These are phyloP conservation scores for Apogon talboti DNA, from an alignment of 2,797 vertebrate genomes.

Conservation along the genomic window DNA sequence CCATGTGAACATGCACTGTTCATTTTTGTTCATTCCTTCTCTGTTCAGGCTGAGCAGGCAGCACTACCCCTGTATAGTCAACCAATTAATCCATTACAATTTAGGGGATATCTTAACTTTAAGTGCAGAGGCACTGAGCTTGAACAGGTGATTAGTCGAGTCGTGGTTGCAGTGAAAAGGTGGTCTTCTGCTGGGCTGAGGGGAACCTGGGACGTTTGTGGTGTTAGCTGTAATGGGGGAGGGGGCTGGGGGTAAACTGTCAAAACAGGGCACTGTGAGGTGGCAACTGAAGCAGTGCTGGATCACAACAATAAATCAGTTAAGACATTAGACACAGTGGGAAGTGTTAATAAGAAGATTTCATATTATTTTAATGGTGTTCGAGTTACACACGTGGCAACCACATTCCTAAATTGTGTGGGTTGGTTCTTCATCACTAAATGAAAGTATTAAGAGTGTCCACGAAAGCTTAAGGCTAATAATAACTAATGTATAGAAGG, in stretches of 20 bases:
- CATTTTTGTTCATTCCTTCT: constrained; percentile 53
- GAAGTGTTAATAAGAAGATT: too few species aligned
- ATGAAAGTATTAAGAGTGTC: background rate
- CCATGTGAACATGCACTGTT: constrained; percentile 30
- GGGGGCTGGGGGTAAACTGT: constrained; percentile 21
- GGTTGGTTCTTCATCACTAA: constrained; percentile 16
- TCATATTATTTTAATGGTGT: too few species aligned
- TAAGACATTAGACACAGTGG: constrained; percentile 13
- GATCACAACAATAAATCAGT: constrained; percentile 55
- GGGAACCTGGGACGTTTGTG: constrained; percentile 68
- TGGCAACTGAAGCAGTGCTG: constrained; percentile 44
- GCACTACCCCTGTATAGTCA: constrained; percentile 59
- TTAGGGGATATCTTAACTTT: constrained; percentile 67
- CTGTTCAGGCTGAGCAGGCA: constrained; percentile 52
- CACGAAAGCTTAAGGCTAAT: constrained; percentile 13
- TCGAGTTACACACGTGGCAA: too few species aligned
- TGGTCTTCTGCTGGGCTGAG: constrained; percentile 60
- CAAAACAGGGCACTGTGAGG: constrained; percentile 58
- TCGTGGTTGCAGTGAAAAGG: constrained; percentile 43
- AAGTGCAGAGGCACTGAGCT: constrained; percentile 59
- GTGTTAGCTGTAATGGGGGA: constrained; percentile 44
- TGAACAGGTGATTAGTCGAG: constrained; percentile 64
- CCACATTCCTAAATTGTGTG: too few species aligned
- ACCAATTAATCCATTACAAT: constrained; percentile 75
- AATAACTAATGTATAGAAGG: constrained; percentile 9